Base-by-base conservation (phyloP, 1,140 invertebrate genomes). In the Tyrophagus putrescentiae region DNA sequence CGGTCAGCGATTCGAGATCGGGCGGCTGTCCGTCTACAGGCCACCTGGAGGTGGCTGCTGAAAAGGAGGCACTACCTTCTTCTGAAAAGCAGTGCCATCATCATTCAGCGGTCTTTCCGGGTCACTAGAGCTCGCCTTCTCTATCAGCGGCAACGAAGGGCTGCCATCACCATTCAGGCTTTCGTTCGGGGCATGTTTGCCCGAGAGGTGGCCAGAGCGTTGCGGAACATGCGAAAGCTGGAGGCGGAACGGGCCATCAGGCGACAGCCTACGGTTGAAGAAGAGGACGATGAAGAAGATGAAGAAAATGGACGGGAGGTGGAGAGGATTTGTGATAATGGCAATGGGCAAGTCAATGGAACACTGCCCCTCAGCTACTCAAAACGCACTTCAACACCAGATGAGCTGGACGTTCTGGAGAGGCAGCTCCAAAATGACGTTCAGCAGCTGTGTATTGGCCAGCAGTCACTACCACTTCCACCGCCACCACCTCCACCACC, bases 121-220 rank as follows among this genome's bases (percentile, higher is more conserved):
- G 85, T 86, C 31, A 90, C 87, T 85, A 84, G 84, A 71, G 76
- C 83, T 62, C 76, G 88, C 44, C 82, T 93, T 54, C 75, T 79
- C 62, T 95, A 91, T 72, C 77, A 92, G 53, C 78, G 82, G 53
- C 81, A 84, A 69, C 78, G 87, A 32, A 76, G 89, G 64, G 88
- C 91, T 1, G 85, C 84, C 0, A 80, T 94, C 60, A 82, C 89
- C 1, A 85, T 96, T 63, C 91, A 96, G 76, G 82, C 84, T 85
- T 73, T 72, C 91, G 45, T 68, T 1, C 76, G 91, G 33, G 90
- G 90, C 41, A 86, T 89, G 67, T 91, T 91, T 74, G 90, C 89
- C 0, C 74, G 90, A 48, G 67, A 76, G 70, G 82, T 84, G 9
- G 90, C 90, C 0, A 74, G 82, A 5, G 86, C 87, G 1, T 70